These are phyloP conservation scores for Drosophila erecta DNA, from an alignment of 1,140 invertebrate species.

Conservation along the genomic window DNA sequence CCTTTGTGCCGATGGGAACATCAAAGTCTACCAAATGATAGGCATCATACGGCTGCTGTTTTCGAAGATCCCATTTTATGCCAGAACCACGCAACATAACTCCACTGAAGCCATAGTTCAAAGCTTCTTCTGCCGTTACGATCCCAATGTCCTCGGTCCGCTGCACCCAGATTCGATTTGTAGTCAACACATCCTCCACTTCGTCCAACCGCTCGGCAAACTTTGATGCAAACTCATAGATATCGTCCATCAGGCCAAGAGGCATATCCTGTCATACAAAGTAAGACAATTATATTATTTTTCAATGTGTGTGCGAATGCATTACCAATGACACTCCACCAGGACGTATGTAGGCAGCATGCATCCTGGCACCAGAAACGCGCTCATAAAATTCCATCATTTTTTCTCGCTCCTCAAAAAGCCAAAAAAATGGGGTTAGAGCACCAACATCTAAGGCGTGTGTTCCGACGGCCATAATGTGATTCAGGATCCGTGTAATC, in stretches of 20 bases:
- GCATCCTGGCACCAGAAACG: constrained; percentile 98
- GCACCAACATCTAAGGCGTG: constrained; percentile 97
- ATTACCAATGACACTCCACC: constrained; percentile 91
- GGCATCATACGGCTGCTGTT: constrained; percentile 97
- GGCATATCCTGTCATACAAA: constrained; percentile 91
- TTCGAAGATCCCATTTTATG: constrained; percentile 99
- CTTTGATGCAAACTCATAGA: constrained; percentile 94
- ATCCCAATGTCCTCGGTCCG: constrained; percentile 95
- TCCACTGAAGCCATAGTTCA: constrained; percentile 97
- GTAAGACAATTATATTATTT: neutral
- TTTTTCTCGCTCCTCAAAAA: constrained; percentile 99
- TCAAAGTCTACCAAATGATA: constrained; percentile 98
- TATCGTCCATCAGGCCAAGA: constrained; percentile 97
- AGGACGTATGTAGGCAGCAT: constrained; percentile 97
- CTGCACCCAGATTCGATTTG: constrained; percentile 96
- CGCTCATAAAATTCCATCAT: constrained; percentile 99
- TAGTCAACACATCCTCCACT: constrained; percentile 96
- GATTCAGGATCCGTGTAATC: constrained; percentile 96
- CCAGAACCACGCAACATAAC: constrained; percentile 98
- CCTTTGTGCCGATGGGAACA: constrained; percentile 96
- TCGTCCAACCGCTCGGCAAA: constrained; percentile 96
- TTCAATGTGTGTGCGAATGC: neutral
- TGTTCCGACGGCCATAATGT: constrained; percentile 96
- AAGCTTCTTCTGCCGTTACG: constrained; percentile 94
- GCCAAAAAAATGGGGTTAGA: constrained; percentile 98